Percentiles rank a stretch among this genome's conserved stretches.
Conservation (phyloP, 2,797 vertebrate species). For the Acanthopagrus latus region DNA sequence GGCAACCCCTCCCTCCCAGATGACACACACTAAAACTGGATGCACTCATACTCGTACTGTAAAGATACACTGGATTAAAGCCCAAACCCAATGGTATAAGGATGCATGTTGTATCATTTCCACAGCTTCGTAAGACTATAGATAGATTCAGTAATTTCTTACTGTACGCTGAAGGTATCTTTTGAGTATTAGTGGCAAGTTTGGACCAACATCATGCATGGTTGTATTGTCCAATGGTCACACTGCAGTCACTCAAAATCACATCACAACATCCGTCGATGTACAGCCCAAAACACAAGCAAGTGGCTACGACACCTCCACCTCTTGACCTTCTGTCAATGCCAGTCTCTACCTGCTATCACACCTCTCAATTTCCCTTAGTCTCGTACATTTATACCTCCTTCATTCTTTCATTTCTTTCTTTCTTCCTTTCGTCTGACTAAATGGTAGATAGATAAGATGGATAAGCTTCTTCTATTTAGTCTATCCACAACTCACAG, state of each 20-base stretch:
- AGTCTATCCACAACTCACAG: constrained; percentile 30
- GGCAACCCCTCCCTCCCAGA: neutral
- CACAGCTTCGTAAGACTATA: constrained; percentile 18
- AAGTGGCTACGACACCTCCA: constrained; percentile 28
- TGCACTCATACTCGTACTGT: constrained; percentile 17
- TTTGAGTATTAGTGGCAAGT: constrained; percentile 25
- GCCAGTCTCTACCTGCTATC: constrained; percentile 13
- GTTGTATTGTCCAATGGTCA: constrained; percentile 38
- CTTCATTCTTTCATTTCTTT: constrained; percentile 1
- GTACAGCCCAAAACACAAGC: constrained; percentile 46
- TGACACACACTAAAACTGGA: constrained; percentile 29
- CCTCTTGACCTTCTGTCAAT: constrained; percentile 10
- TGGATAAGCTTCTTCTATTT: constrained; percentile 28
- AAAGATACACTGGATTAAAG: constrained; percentile 47
- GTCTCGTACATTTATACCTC: neutral
- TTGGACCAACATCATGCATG: constrained; percentile 44
- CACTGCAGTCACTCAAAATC: constrained; percentile 65
- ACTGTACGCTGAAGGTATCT: constrained; percentile 7
- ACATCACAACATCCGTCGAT: constrained; percentile 52
- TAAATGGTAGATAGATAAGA: constrained; percentile 47
- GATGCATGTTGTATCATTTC: constrained; percentile 25
- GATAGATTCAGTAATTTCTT: constrained; percentile 26
- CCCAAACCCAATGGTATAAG: neutral
- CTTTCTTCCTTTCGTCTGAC: constrained; percentile 11
- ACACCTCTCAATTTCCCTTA: constrained; percentile 18